These are phyloP conservation scores for Epistrophe grossulariae DNA, from an alignment of 2,888 invertebrate genomes.

Conservation along the genomic window DNA sequence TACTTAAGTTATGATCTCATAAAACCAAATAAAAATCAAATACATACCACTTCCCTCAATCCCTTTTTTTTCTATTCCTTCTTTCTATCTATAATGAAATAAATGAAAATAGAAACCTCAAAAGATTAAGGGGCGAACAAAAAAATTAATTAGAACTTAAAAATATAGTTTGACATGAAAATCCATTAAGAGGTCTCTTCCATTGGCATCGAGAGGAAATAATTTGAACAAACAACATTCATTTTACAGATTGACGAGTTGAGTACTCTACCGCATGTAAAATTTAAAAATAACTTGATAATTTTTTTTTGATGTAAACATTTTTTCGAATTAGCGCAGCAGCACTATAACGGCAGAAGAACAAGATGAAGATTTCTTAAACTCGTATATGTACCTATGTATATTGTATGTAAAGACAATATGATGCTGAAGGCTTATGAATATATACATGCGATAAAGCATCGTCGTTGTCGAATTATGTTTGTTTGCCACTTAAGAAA, in stretches of 20 bases:
- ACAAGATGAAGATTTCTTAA: background rate
- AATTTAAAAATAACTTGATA: conserved; percentile 48
- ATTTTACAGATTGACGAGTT: conserved; percentile 37
- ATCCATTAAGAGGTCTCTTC: conserved; percentile 66
- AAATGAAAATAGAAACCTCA: conserved; percentile 37
- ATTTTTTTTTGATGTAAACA: conserved; percentile 32
- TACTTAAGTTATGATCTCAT: conserved; percentile 73
- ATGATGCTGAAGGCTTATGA: conserved; percentile 62
- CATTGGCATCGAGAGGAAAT: conserved; percentile 39
- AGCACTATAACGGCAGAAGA: background rate
- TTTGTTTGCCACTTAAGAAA: conserved; percentile 76
- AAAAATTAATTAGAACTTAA: conserved; percentile 74
- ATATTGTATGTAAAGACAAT: conserved; percentile 11
- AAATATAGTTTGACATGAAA: conserved; percentile 72
- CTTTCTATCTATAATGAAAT: background rate
- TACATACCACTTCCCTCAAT: background rate
- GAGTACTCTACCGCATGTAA: conserved; percentile 38
- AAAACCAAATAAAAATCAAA: conserved; percentile 64
- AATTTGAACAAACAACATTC: conserved; percentile 36
- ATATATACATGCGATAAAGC: conserved; percentile 46
- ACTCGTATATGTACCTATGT: too few relatives aligned
- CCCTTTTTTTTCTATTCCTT: background rate
- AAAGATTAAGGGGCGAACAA: conserved; percentile 37
- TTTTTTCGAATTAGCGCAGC: conserved; percentile 60
- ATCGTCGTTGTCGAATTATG: conserved; percentile 47